phyloP scores from a whole-genome alignment of 2,888 invertebrate genomes.

The Apamea crenata region DNA sequence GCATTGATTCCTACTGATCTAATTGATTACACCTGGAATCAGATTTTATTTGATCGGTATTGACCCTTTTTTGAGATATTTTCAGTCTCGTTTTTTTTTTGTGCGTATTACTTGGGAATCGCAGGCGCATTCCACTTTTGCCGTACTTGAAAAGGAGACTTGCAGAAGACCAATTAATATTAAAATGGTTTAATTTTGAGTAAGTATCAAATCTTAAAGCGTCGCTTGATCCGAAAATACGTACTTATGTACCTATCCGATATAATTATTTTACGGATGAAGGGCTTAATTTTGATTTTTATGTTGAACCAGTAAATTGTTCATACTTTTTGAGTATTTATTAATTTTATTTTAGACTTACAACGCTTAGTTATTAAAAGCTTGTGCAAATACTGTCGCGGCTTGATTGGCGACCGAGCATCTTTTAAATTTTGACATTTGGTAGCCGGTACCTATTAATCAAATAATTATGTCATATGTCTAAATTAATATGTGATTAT shows the following conservation, averaged over 20 bases:
- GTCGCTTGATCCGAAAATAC: neutral
- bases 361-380: neutral
- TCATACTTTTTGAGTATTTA: slow-evolving; percentile 29
- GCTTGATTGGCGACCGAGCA: neutral
- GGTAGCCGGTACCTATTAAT: neutral
- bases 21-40: neutral
- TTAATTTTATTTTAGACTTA: slow-evolving; percentile 9
- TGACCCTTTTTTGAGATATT: slow-evolving; percentile 8
- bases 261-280: slow-evolving; percentile 20
- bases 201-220: slow-evolving; percentile 14
- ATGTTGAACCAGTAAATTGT: slow-evolving; percentile 10
- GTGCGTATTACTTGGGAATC: slow-evolving; percentile 50
- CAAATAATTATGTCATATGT: neutral
- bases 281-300: slow-evolving; percentile 1
- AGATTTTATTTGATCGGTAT: slow-evolving; percentile 19
- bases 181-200: slow-evolving; percentile 20
- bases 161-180: neutral
- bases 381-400: neutral
- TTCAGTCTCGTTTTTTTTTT: slow-evolving; percentile 30
- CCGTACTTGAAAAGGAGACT: slow-evolving; percentile 8
- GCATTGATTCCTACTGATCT: slow-evolving; percentile 11
- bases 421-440: slow-evolving; percentile 22
- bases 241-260: neutral
- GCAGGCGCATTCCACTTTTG: slow-evolving; percentile 63
- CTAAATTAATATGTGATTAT: slow-evolving; percentile 50